Conservation (phyloP, 2,888 invertebrate genomes). For the Thera britannica region DNA sequence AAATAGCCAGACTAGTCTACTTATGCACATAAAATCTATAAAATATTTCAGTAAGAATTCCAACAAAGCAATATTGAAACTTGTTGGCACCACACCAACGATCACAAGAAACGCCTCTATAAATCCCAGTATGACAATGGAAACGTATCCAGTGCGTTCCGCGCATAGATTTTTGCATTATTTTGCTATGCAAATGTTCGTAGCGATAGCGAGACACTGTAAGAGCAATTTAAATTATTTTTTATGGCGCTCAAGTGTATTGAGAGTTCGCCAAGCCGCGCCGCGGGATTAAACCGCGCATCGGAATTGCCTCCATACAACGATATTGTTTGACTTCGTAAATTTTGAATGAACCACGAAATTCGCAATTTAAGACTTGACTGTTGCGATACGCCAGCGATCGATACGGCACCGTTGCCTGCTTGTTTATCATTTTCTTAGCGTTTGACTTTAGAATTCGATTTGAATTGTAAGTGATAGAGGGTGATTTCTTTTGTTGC, state of each 20-base stretch:
- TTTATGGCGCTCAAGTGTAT: slow-evolving; percentile 84
- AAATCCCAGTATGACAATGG: slow-evolving; percentile 51
- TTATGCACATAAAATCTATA: slow-evolving; percentile 5
- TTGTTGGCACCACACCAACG: slow-evolving; percentile 37
- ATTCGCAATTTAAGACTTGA: slow-evolving; percentile 59
- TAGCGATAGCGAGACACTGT: slow-evolving; percentile 79
- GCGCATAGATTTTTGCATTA: slow-evolving; percentile 84
- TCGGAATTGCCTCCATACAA: slow-evolving; percentile 57
- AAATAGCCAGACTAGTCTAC: slow-evolving; percentile 1
- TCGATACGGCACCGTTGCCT: slow-evolving; percentile 29
- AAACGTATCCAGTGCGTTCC: slow-evolving; percentile 66
- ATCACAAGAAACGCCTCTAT: slow-evolving; percentile 32
- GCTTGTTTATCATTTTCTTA: slow-evolving; percentile 14
- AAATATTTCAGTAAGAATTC: slow-evolving; percentile 23
- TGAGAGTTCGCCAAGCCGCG: slow-evolving; percentile 75
- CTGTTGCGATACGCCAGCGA: slow-evolving; percentile 37
- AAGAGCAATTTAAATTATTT: slow-evolving; percentile 86
- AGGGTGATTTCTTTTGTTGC: background rate
- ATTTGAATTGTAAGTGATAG: background rate
- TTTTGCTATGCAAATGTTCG: slow-evolving; percentile 84
- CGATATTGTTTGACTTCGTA: slow-evolving; percentile 62
- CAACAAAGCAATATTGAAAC: slow-evolving; percentile 42
- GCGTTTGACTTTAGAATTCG: background rate
- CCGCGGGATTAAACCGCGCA: slow-evolving; percentile 55
- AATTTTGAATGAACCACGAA: slow-evolving; percentile 71